A percentile compares a stretch with the other conserved stretches of the same genome.
These are phyloP conservation scores for Pilophorus perplexus DNA, from an alignment of 2,888 invertebrate species.

Conservation along the genomic window DNA sequence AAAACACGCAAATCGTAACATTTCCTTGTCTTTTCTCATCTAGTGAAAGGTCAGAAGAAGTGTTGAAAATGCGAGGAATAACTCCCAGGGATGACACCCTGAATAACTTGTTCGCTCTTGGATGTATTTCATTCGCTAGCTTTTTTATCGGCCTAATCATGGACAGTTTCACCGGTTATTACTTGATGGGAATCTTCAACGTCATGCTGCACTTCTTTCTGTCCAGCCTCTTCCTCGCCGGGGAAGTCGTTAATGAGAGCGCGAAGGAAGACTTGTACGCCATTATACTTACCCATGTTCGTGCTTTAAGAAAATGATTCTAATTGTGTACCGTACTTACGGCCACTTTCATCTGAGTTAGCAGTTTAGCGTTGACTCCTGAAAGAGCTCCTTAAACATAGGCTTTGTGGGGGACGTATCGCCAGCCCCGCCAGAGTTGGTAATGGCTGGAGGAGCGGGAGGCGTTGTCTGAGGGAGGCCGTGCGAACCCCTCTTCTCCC, in stretches of 20 bases:
- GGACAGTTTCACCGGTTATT: slow-evolving; percentile 6
- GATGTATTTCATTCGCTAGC: not conserved
- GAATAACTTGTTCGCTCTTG: not conserved
- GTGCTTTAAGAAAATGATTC: too few species aligned
- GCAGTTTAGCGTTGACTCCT: too few species aligned
- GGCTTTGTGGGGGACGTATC: too few species aligned
- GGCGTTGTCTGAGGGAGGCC: too few species aligned
- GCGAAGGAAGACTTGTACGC: slow-evolving; percentile 12
- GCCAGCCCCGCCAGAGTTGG: too few species aligned
- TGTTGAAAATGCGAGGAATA: not conserved
- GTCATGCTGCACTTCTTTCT: not conserved
- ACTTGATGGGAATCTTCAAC: not conserved
- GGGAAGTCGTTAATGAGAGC: not conserved
- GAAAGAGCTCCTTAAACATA: too few species aligned
- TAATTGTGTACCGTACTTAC: too few species aligned
- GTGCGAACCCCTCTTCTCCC: too few species aligned
- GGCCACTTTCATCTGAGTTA: too few species aligned
- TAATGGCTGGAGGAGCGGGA: too few species aligned
- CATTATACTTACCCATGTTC: slow-evolving; percentile 7
- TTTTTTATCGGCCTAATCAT: not conserved
- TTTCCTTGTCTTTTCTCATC: too few species aligned
- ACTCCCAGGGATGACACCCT: not conserved
- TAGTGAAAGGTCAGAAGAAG: not conserved
- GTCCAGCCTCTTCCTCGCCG: not conserved
- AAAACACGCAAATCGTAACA: too few species aligned